A percentile compares a stretch with the other conserved stretches of the same genome.
phyloP scores from a whole-genome alignment of 2,113 vertebrate species.

The Neogale vison region DNA sequence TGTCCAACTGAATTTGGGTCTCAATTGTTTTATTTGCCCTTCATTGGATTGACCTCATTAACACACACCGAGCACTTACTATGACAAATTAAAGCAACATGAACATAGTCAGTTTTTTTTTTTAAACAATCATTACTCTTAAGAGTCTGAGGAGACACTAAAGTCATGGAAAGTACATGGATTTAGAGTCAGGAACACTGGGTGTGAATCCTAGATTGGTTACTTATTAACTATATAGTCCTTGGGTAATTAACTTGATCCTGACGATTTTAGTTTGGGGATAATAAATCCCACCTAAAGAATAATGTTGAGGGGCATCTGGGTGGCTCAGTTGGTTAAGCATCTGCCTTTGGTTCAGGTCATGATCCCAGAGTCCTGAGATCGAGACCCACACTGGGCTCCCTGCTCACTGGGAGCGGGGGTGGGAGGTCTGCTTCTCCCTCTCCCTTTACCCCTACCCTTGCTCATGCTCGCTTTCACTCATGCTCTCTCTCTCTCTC shows the following conservation, averaged over 20 bases:
- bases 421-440: not conserved
- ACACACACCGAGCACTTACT: not conserved
- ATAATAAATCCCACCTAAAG: not conserved
- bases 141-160: not conserved
- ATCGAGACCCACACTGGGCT: not conserved
- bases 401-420: too few species aligned
- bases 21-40: not conserved
- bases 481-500: too few species aligned
- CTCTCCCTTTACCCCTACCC: not conserved
- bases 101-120: not conserved
- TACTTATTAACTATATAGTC: not conserved
- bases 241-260: fast-evolving
- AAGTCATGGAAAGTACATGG: not conserved
- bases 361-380: not conserved
- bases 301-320: not conserved
- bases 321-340: not conserved
- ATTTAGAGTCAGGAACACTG: not conserved
- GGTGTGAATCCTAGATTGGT: not conserved
- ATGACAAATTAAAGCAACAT: not conserved
- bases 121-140: not conserved
- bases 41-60: not conserved
- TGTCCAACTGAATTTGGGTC: not conserved
- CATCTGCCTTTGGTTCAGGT: not conserved
- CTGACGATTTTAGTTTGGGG: not conserved
- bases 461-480: not conserved